Evolutionary conservation across 2,797 vertebrate species (phyloP), one percentile per base, ranked within the genome.

Genomic region (Peromyscus attwateri): DNA sequence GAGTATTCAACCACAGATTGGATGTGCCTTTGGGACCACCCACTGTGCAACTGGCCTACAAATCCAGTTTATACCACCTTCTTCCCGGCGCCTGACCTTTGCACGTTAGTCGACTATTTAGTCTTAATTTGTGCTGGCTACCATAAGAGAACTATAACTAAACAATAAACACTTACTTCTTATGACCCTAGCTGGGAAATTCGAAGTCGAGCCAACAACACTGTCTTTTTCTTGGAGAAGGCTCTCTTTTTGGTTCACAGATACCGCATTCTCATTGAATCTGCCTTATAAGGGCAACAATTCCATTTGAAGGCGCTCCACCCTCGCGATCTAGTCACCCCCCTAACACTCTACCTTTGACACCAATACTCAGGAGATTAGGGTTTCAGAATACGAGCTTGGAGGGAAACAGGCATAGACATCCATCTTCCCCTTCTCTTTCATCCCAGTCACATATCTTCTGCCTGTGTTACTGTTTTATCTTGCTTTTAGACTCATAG

Each of bases 1-100:
- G 29, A 21, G 5, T 46, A 52, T 19, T 87, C 2, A 1, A 21
- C 37, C 62, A 29, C 6, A 9, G 9, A 17, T 1, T 0, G 13
- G 8, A 37, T 17, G 19, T 3, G 68, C 16, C 19, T 49, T 75
- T 21, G 9, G 49, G 76, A 71, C 55, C 40, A 82, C 29, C 13
- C 64, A 13, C 8, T 21, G 29, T 75, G 70, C 11, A 19, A n/a
- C 8, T 49, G 25, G n/a, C 52, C n/a, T 37, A 49, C 64, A 92
- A 94, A 77, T 55, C 21, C 76, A 84, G 6, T 88, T 76, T 66
- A 4, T 14, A 70, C 9, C 71, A 55, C 34, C 52, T 17, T 71
- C 62, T 37, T 43, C 79, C 81, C 19, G 8, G 5, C 64, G 31
- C 60, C 14, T 52, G 68, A 6, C 60, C 46, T 89, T 95, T 71